Base-by-base conservation (phyloP, 2,797 vertebrate species). In the Cirrhinus mrigala region DNA sequence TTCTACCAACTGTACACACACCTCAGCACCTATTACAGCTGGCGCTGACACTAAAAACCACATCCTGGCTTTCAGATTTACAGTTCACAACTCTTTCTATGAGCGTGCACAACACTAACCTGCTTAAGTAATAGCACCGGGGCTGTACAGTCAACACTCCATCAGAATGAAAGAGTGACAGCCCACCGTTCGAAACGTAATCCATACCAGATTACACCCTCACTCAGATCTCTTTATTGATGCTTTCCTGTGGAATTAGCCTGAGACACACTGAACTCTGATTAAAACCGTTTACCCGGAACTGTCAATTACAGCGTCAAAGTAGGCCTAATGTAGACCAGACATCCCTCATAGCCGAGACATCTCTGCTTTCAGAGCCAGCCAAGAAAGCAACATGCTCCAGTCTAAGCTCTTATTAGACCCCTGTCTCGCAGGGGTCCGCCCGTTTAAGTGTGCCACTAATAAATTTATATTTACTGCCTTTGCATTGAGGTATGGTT, bases 401-500 rank as follows among this genome's bases (percentile, higher is more conserved):
- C 93, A 90, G 90, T 87, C 93, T 92, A 48, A 80, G 50, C 56
- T 66, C 60, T 58, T 68, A 40, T 74, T 75, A 70, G 86, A 74
- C 70, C 29, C 74, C 86, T 54, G 68, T 60, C 40, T 60, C 20
- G 46, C 66, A 64, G 50, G 81, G 83, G 81, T 85, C 86, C 40
- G 22, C 11, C 92, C 90, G 92, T 94, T 95, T 93, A 94, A 94
- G 94, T 90, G 91, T 92, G 91, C 91, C 91, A 91, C 93, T 94
- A 95, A 95, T 95, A 94, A 94, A 95, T 95, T 92, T 93, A 93
- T 95, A 95, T 96, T 96, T 96, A 95, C 93, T 91, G 94, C 95
- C 68, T 82, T 96, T 95, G 95, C 96, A 96, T 96, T 96, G 96
- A 96, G 96, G 96, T 84, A 96, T 96, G 96, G 96, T 96, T 97